Evolutionary conservation across 2,113 vertebrate genomes (phyloP), one percentile per base, ranked within the genome.

Genomic region (Ochotona princeps): DNA sequence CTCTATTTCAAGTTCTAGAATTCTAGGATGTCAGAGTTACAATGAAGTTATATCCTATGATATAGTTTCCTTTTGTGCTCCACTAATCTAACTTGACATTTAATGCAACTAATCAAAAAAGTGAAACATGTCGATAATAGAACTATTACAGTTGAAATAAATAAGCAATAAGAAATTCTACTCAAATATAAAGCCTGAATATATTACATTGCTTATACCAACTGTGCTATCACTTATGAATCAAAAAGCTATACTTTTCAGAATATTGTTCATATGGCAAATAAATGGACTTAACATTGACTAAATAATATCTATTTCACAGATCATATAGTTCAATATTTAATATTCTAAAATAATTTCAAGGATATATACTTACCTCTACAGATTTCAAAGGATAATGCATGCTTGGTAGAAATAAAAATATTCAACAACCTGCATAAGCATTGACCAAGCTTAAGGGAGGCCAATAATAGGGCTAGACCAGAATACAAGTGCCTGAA

Each of bases 1-100:
- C 14, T 90, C 0, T 69, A 83, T 83, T 66, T 86, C 51, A 86
- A 92, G 61, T 90, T 63, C 54, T 65, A 74, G 5, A 8, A 61
- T 83, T 83, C 28, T 12, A 83, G 61, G 11, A 83, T 87, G 30
- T 57, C 28, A 74, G 11, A 26, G 7, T 49, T 18, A 49, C 92
- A 73, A 44, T 28, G 1, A 73, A 14, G 12, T 4, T 90, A 92
- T 89, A 44, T 84, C 51, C n/a, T n/a, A n/a, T n/a, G n/a, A n/a
- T n/a, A 81, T 1, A 25, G 3, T 54, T 49, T 76, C 63, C 60
- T 51, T 89, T 89, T 85, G 25, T 75, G 60, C 5, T 76, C 7
- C 61, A 60, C 35, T 75, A 85, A 73, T 73, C 30, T 83, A 17
- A 93, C 82, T 51, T 91, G 47, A 35, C 47, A 49, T 89, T 87